Percentiles rank a stretch among this genome's conserved stretches.
Evolutionary conservation across 1,140 invertebrate genomes (phyloP).

Genomic region (Lucilia cuprina): DNA sequence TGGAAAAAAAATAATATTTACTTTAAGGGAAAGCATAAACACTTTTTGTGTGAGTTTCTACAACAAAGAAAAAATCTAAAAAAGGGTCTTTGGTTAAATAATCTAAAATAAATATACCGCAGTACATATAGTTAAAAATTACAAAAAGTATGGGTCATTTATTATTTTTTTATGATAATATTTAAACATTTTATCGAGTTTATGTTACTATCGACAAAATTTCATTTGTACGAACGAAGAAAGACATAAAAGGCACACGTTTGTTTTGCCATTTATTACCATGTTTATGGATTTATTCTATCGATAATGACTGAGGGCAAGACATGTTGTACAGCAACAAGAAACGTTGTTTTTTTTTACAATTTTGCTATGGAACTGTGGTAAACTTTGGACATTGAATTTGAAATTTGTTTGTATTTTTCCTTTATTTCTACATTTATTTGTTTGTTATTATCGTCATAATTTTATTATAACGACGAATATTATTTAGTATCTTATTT

Average conservation of each 20-base stretch:
- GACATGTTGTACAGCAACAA: not conserved
- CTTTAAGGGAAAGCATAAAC: too few species aligned
- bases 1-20: too few species aligned
- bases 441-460: not conserved
- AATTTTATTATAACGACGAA: not conserved
- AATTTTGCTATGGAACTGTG: not conserved
- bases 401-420: not conserved
- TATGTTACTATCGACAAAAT: too few species aligned
- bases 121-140: too few species aligned
- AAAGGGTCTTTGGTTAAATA: too few species aligned
- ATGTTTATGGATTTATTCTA: not conserved
- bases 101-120: too few species aligned
- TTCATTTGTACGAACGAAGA: not conserved
- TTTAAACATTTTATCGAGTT: too few species aligned
- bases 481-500: not conserved
- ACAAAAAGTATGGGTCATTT: too few species aligned
- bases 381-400: not conserved
- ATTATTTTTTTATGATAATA: too few species aligned
- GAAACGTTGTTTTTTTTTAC: not conserved
- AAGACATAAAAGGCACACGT: not conserved
- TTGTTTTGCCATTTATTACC: not conserved
- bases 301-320: not conserved
- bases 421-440: not conserved
- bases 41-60: too few species aligned
- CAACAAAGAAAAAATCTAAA: too few species aligned